These are phyloP conservation scores for Leptopilina myrica DNA, from an alignment of 2,888 invertebrate species.

Conservation along the genomic window DNA sequence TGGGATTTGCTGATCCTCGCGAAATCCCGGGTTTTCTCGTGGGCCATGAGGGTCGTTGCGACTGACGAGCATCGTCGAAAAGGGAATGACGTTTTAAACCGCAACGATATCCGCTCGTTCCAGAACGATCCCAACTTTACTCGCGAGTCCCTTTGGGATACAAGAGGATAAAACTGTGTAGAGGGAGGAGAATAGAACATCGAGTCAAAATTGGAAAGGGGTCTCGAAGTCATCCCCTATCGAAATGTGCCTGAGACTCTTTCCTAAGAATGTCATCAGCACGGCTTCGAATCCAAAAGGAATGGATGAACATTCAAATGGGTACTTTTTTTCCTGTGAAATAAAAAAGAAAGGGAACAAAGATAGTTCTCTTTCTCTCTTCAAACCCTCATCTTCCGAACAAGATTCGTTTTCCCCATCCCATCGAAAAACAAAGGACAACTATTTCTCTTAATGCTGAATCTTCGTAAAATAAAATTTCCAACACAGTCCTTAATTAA, in stretches of 20 bases:
- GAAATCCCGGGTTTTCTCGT: slow-evolving; percentile 67
- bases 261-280: slow-evolving; percentile 41
- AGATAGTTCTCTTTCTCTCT: not conserved
- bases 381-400: slow-evolving; percentile 1
- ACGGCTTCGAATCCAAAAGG: slow-evolving; percentile 31
- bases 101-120: slow-evolving; percentile 74
- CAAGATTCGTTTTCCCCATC: not conserved
- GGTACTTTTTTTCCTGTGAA: not conserved
- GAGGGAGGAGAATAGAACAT: slow-evolving; percentile 42
- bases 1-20: slow-evolving; percentile 74
- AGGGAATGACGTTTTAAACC: slow-evolving; percentile 73
- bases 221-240: slow-evolving; percentile 38
- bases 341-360: not conserved
- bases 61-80: slow-evolving; percentile 62
- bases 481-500: too few relatives aligned
- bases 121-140: slow-evolving; percentile 55
- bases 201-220: slow-evolving; percentile 55
- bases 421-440: not conserved
- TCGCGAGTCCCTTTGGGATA: slow-evolving; percentile 61
- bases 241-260: slow-evolving; percentile 36
- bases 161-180: slow-evolving; percentile 54
- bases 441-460: not conserved
- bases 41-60: slow-evolving; percentile 60
- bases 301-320: slow-evolving; percentile 37
- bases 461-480: not conserved